Conservation (phyloP, 2,888 invertebrate species). For the Leistus spinibarbis region DNA sequence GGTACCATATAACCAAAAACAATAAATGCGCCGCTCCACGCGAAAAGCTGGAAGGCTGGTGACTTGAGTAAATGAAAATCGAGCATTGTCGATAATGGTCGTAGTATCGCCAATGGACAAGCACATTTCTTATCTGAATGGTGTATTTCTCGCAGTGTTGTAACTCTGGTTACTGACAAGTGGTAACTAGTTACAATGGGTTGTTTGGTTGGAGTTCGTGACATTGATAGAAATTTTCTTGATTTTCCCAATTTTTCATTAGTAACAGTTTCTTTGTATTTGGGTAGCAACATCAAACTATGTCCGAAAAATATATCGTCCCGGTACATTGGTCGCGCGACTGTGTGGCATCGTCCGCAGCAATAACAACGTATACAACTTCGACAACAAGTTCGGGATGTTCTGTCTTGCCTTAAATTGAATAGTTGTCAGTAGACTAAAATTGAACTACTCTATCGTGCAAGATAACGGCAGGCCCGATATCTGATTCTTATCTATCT, state of each 20-base stretch:
- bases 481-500: no score
- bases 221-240: not conserved
- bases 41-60: constrained; percentile 52
- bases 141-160: constrained; percentile 70
- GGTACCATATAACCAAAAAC: constrained; percentile 82
- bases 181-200: constrained; percentile 60
- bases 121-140: constrained; percentile 60
- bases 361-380: not conserved
- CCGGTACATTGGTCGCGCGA: constrained; percentile 70
- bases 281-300: constrained; percentile 78
- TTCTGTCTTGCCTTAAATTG: not conserved
- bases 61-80: constrained; percentile 49
- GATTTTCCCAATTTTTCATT: not conserved
- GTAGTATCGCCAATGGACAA: constrained; percentile 49
- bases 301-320: constrained; percentile 90
- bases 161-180: constrained; percentile 77
- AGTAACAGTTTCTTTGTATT: constrained; percentile 60
- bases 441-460: not conserved
- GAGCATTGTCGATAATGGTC: constrained; percentile 52
- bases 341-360: constrained; percentile 6
- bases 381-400: constrained; percentile 3
- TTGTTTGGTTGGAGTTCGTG: constrained; percentile 13
- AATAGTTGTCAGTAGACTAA: not conserved
- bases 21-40: constrained; percentile 66
- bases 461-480: not conserved